phyloP scores from a whole-genome alignment of 2,113 vertebrate species.

The Prionailurus bengalensis region DNA sequence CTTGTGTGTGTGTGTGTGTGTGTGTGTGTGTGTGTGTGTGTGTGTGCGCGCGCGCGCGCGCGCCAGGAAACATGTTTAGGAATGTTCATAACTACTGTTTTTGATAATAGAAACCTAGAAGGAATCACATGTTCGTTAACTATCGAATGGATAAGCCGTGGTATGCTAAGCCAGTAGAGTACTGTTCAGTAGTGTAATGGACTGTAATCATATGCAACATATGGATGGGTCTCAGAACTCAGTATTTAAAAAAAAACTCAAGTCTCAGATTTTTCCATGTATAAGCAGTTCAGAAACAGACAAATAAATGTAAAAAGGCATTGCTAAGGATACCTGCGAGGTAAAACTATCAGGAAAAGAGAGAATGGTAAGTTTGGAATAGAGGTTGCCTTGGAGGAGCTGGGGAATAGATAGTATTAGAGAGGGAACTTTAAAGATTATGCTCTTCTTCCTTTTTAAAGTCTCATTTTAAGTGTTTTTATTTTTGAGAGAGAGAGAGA shows the following conservation, averaged over 20 bases:
- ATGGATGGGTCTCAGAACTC: neutral
- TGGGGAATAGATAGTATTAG: neutral
- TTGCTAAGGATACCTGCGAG: neutral
- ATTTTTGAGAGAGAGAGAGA: too few relatives aligned
- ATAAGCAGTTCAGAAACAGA: conserved; percentile 17
- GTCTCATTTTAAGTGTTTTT: too few relatives aligned
- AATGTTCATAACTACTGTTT: neutral
- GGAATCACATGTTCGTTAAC: neutral
- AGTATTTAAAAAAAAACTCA: neutral
- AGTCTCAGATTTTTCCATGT: neutral
- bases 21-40: neutral
- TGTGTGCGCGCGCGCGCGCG: neutral
- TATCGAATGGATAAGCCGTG: neutral
- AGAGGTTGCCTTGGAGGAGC: neutral
- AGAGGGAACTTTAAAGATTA: neutral
- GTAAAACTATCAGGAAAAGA: conserved; percentile 2
- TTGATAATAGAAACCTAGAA: neutral
- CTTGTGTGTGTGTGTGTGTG: neutral
- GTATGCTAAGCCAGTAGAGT: neutral
- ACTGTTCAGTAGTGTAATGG: neutral
- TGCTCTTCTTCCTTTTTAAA: neutral
- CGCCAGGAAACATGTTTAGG: neutral
- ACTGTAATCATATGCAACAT: neutral
- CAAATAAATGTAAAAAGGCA: neutral
- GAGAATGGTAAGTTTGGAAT: neutral